Conservation (phyloP, 1,140 invertebrate species). For the Tetragnatha versicolor region DNA sequence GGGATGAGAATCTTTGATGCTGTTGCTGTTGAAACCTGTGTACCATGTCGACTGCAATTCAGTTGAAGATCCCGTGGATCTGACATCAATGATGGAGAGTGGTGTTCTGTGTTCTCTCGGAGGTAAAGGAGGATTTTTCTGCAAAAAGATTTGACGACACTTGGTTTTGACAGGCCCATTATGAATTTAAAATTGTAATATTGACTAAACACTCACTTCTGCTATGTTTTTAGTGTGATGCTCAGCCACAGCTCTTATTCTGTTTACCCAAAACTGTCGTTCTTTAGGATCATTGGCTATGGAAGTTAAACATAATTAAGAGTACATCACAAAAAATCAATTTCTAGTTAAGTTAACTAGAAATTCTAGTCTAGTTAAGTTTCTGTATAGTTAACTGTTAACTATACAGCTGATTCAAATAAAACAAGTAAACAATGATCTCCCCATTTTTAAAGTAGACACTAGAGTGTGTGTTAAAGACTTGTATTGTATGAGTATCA, state of each 20-base stretch:
- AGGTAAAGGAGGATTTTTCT: conserved; percentile 53
- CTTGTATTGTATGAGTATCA: too few species aligned
- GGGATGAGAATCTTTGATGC: conserved; percentile 39
- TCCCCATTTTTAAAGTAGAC: too few species aligned
- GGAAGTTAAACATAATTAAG: not conserved
- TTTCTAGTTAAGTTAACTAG: too few species aligned
- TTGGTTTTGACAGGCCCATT: not conserved
- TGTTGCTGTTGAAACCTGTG: conserved; percentile 16
- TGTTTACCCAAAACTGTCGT: conserved; percentile 94
- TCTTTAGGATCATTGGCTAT: conserved; percentile 84
- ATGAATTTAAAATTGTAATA: not conserved
- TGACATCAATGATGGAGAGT: conserved; percentile 28
- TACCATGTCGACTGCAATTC: conserved; percentile 39
- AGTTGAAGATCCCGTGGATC: not conserved
- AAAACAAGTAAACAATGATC: too few species aligned
- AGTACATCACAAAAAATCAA: too few species aligned
- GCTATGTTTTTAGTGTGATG: conserved; percentile 51
- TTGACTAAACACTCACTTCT: conserved; percentile 17
- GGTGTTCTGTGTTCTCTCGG: conserved; percentile 36
- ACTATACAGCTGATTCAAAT: too few species aligned
- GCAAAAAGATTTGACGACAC: not conserved
- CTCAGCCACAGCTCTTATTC: conserved; percentile 79
- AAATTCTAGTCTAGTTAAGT: too few species aligned
- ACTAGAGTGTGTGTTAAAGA: too few species aligned
- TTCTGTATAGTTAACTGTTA: too few species aligned